Conservation (phyloP, 2,113 vertebrate species). For the Rutilus rutilus region DNA sequence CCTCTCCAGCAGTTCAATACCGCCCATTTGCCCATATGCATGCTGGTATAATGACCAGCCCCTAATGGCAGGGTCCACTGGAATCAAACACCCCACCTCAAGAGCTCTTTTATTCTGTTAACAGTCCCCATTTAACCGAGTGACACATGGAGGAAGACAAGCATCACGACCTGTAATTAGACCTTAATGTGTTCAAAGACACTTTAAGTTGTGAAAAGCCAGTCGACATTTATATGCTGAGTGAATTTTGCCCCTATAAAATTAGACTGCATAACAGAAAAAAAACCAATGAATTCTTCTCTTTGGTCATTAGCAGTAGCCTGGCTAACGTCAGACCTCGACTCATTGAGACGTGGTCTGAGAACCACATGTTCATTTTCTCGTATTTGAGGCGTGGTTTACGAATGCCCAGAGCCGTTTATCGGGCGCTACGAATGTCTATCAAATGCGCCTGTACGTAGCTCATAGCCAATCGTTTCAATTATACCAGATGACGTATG, state of each 20-base stretch:
- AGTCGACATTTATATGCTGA: not conserved
- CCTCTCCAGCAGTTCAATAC: slow-evolving; percentile 51
- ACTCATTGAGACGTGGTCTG: too few relatives aligned
- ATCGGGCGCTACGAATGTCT: too few relatives aligned
- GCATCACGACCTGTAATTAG: slow-evolving; percentile 14
- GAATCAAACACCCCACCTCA: slow-evolving; percentile 44
- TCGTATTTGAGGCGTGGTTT: too few relatives aligned
- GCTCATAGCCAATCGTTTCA: too few relatives aligned
- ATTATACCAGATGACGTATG: too few relatives aligned
- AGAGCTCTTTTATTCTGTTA: slow-evolving; percentile 27
- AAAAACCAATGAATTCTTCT: not conserved
- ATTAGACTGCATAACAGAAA: not conserved
- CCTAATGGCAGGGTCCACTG: slow-evolving; percentile 59
- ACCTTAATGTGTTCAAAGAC: not conserved
- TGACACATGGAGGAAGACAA: slow-evolving; percentile 35
- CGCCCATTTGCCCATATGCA: slow-evolving; percentile 56
- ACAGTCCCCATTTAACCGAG: slow-evolving; percentile 48
- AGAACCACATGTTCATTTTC: too few relatives aligned
- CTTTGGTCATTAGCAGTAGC: not conserved
- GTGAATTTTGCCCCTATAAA: not conserved
- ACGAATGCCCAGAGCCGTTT: too few relatives aligned
- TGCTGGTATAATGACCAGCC: slow-evolving; percentile 64
- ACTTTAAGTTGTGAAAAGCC: not conserved
- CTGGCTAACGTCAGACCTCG: too few relatives aligned
- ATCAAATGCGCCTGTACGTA: too few relatives aligned